Evolutionary conservation across 1,140 invertebrate genomes (phyloP), one percentile per base, ranked within the genome.

Genomic region (Aphaenogaster ashmeadi): DNA sequence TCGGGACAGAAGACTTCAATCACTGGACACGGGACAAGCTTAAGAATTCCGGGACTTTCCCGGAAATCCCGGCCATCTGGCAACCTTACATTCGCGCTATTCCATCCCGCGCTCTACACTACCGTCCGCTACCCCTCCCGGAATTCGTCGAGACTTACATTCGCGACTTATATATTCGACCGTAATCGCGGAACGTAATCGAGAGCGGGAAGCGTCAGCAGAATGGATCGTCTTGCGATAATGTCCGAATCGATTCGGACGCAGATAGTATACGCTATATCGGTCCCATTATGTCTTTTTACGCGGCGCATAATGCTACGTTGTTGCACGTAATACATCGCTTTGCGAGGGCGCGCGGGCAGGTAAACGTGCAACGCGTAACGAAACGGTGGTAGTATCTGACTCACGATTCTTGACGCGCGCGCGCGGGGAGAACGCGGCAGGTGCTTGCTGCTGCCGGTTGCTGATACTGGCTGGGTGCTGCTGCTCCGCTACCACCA

Each of bases 381-480:
- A 88, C 21, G 62, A 80, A 78, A 92, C 86, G 88, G n/a, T 90
- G 62, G 71, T 75, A 86, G 88, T 94, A 27, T 27, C 27, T 27
- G 93, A 93, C 87, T 93, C 93, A 94, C 88, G 88, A 88, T 27
- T 27, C 88, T 88, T 88, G 93, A 92, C 90, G 89, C 9, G 54
- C n/a, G 87, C 81, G 84, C 38, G 38, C 52, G 89, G 69, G 86
- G 86, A 87, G 85, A 89, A 89, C 89, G 88, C 86, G 88, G 91
- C 93, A 93, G 93, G 93, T 93, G 93, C 90, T 89, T 62, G 74
- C 67, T 88, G 88, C 67, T 78, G 89, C 79, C 83, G 81, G 80
- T 93, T 71, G 79, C 38, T 93, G 90, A 87, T 93, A 72, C 80
- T 89, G 38, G 58, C 66, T 60, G 54, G 81, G 81, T 91, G 86